Evolutionary conservation across 37 sponge, comb jelly and placozoan species (phyloP).

Genomic region (Haliclona indistincta): DNA sequence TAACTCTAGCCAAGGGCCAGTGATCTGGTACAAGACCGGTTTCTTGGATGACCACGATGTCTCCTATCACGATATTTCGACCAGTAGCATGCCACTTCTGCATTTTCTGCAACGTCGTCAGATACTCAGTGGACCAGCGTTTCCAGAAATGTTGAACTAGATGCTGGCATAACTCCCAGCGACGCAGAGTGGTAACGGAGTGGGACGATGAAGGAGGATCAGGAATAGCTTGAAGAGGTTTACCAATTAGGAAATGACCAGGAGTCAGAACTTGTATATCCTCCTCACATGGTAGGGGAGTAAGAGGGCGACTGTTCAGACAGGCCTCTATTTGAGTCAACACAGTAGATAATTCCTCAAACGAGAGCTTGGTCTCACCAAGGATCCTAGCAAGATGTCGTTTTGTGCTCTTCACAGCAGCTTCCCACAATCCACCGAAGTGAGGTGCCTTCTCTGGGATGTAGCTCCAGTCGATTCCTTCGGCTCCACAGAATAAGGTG

Average conservation of each 20-base stretch:
- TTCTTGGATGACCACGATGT: no score
- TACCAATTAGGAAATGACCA: conserved; percentile 45
- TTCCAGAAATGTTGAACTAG: no score
- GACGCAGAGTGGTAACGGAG: no score
- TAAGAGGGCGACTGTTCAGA: conserved; percentile 31
- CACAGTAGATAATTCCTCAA: conserved; percentile 20
- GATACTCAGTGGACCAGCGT: no score
- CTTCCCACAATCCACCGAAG: conserved; percentile 48
- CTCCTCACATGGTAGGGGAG: conserved; percentile 8
- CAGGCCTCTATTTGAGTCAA: conserved; percentile 26
- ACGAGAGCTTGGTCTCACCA: neutral
- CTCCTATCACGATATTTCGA: no score
- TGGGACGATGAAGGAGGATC: no score
- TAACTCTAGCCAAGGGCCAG: no score
- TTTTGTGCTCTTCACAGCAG: conserved; percentile 20
- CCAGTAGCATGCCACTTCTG: no score
- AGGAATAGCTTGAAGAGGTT: no score
- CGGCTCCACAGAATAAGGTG: conserved; percentile 27
- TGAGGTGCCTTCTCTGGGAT: conserved; percentile 36
- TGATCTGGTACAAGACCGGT: no score
- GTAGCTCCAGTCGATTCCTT: conserved; percentile 32
- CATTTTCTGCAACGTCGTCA: no score
- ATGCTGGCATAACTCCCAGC: no score
- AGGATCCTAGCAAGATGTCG: neutral
- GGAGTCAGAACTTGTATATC: conserved; percentile 47